A percentile compares a stretch with the other conserved stretches of the same genome.
Conservation (phyloP, 1,140 invertebrate genomes). For the Ectropis grisescens region DNA sequence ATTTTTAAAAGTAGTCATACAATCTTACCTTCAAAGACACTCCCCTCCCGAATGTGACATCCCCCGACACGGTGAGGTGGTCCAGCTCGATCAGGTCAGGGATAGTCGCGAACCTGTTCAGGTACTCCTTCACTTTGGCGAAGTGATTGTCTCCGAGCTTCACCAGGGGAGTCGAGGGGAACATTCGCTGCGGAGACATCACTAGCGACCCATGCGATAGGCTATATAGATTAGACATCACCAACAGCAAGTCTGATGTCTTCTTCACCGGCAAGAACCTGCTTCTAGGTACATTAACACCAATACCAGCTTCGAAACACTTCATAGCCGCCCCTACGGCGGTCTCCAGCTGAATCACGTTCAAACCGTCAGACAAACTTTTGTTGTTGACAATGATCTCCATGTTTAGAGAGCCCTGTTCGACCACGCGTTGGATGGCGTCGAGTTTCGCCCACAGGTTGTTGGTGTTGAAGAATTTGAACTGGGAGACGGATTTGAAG, state of each 20-base stretch:
- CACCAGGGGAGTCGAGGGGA: slow-evolving; percentile 96
- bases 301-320: slow-evolving; percentile 91
- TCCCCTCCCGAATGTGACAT: slow-evolving; percentile 98
- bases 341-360: slow-evolving; percentile 98
- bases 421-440: slow-evolving; percentile 89
- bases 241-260: slow-evolving; percentile 95
- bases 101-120: slow-evolving; percentile 92
- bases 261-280: slow-evolving; percentile 99
- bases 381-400: slow-evolving; percentile 99
- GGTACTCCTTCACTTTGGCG: slow-evolving; percentile 96
- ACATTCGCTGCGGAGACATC: slow-evolving; percentile 95
- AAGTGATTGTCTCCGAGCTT: slow-evolving; percentile 98
- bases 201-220: slow-evolving; percentile 90
- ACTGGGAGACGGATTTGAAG: slow-evolving; percentile 98
- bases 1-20: too few relatives aligned
- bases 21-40: slow-evolving; percentile 88
- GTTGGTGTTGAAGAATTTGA: slow-evolving; percentile 99
- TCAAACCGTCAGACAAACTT: slow-evolving; percentile 88
- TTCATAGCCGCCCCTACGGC: slow-evolving; percentile 99
- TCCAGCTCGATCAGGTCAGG: slow-evolving; percentile 98
- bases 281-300: slow-evolving; percentile 96
- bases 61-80: slow-evolving; percentile 98
- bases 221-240: slow-evolving; percentile 98
- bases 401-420: slow-evolving; percentile 88
- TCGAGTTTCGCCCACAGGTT: slow-evolving; percentile 97